Evolutionary conservation across 2,888 invertebrate genomes (phyloP).

Genomic region (Nesidiocoris tenuis): DNA sequence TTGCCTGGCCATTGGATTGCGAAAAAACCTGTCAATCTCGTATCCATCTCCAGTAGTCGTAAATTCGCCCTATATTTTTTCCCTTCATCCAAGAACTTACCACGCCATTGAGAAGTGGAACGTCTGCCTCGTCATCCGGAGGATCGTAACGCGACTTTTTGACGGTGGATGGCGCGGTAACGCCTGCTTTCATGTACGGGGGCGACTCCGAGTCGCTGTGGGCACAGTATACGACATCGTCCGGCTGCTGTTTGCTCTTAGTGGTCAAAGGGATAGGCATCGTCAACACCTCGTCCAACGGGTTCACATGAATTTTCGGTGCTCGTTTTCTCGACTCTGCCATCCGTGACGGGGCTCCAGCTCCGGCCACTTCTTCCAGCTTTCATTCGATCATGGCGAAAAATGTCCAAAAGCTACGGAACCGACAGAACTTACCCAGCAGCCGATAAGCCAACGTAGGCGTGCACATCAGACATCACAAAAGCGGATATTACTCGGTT

Average conservation of each 20-base stretch:
- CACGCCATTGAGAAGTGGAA: slow-evolving; percentile 47
- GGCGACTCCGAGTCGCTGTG: slow-evolving; percentile 41
- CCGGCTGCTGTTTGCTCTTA: neutral
- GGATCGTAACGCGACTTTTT: slow-evolving; percentile 8
- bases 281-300: slow-evolving; percentile 17
- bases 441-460: too few species aligned
- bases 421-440: too few species aligned
- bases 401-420: too few species aligned
- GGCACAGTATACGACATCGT: slow-evolving; percentile 21
- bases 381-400: neutral
- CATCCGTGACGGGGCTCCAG: slow-evolving; percentile 12
- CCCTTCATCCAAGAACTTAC: too few species aligned
- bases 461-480: too few species aligned
- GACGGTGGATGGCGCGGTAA: neutral
- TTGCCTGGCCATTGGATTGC: neutral
- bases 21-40: too few species aligned
- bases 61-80: too few species aligned
- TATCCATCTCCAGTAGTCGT: too few species aligned
- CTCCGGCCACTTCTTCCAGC: neutral
- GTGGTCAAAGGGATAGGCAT: slow-evolving; percentile 10
- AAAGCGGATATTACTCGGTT: too few species aligned
- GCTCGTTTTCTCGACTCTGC: slow-evolving; percentile 26
- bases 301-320: slow-evolving; percentile 20
- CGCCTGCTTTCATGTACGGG: slow-evolving; percentile 41
- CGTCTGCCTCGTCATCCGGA: slow-evolving; percentile 48